phyloP scores from a whole-genome alignment of 1,140 invertebrate species.

The Lepidostoma basale region DNA sequence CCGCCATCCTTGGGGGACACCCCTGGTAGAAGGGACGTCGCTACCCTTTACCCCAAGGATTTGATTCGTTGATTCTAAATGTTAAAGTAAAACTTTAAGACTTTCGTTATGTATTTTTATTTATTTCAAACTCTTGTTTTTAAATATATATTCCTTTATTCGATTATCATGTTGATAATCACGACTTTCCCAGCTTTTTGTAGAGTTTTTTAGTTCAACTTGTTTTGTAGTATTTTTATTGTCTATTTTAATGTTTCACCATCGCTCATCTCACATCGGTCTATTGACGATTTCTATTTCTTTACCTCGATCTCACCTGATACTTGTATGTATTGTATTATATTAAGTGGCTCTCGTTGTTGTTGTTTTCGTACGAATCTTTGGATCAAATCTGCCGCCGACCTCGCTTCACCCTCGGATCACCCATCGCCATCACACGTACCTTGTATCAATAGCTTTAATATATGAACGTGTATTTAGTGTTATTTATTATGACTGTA shows the following conservation, averaged over 20 bases:
- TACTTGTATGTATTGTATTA: slow-evolving; percentile 9
- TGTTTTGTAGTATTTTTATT: too few species aligned
- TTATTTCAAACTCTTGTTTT: too few species aligned
- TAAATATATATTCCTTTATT: too few species aligned
- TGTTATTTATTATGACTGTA: slow-evolving; percentile 46
- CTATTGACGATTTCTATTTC: not conserved
- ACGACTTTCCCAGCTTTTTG: too few species aligned
- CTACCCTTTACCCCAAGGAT: slow-evolving; percentile 16
- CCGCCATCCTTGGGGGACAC: slow-evolving; percentile 48
- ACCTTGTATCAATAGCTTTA: slow-evolving; percentile 39
- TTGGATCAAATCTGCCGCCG: slow-evolving; percentile 26
- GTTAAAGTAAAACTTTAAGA: too few species aligned
- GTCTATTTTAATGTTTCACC: too few species aligned
- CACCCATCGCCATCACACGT: slow-evolving; percentile 29
- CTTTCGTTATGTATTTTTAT: too few species aligned
- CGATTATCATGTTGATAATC: too few species aligned
- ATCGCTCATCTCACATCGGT: slow-evolving; percentile 14
- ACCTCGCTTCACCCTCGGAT: slow-evolving; percentile 26
- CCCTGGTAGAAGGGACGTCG: slow-evolving; percentile 39
- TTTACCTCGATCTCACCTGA: slow-evolving; percentile 10
- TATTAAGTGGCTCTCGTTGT: too few species aligned
- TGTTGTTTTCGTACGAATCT: slow-evolving; percentile 20
- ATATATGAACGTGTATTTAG: slow-evolving; percentile 34
- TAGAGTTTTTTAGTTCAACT: too few species aligned
- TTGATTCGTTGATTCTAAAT: slow-evolving; percentile 34